Percentiles rank a stretch among this genome's conserved stretches.
These are phyloP conservation scores for Hybognathus amarus DNA, from an alignment of 2,797 vertebrate genomes.

Conservation along the genomic window DNA sequence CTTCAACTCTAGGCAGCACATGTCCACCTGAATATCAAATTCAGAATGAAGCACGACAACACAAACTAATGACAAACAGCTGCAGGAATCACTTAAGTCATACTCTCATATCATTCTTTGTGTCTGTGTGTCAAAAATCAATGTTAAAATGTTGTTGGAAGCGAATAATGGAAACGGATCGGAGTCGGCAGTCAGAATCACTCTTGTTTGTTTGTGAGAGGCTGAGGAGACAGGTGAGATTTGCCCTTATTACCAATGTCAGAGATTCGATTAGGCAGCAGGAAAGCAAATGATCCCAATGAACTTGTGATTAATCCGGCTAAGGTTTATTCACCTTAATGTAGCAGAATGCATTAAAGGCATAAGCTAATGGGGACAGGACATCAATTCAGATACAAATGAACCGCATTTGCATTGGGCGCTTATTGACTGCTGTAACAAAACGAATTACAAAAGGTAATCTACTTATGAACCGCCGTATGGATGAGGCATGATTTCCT, in stretches of 20 bases:
- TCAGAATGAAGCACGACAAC: conserved; percentile 41
- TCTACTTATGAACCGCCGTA: conserved; percentile 91
- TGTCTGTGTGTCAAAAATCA: conserved; percentile 59
- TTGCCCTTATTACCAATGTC: conserved; percentile 94
- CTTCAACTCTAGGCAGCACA: conserved; percentile 57
- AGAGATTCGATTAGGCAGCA: conserved; percentile 85
- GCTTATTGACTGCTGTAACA: conserved; percentile 95
- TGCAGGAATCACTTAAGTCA: conserved; percentile 39
- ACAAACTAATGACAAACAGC: conserved; percentile 48
- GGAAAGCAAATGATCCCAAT: conserved; percentile 95
- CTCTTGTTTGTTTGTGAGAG: conserved; percentile 79
- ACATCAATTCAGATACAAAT: conserved; percentile 99
- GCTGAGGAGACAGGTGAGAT: conserved; percentile 80
- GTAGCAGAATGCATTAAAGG: conserved; percentile 99
- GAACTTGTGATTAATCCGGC: conserved; percentile 97
- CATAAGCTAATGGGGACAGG: conserved; percentile 99
- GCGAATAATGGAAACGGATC: conserved; percentile 64
- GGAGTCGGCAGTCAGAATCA: conserved; percentile 65
- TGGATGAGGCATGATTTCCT: conserved; percentile 81
- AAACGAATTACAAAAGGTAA: conserved; percentile 95
- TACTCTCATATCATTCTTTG: conserved; percentile 50
- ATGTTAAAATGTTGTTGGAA: conserved; percentile 58
- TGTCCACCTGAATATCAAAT: conserved; percentile 53
- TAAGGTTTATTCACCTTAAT: conserved; percentile 92
- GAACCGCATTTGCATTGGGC: conserved; percentile 95